Evolutionary conservation across 2,888 invertebrate genomes (phyloP).

Genomic region (Strigamia maritima): DNA sequence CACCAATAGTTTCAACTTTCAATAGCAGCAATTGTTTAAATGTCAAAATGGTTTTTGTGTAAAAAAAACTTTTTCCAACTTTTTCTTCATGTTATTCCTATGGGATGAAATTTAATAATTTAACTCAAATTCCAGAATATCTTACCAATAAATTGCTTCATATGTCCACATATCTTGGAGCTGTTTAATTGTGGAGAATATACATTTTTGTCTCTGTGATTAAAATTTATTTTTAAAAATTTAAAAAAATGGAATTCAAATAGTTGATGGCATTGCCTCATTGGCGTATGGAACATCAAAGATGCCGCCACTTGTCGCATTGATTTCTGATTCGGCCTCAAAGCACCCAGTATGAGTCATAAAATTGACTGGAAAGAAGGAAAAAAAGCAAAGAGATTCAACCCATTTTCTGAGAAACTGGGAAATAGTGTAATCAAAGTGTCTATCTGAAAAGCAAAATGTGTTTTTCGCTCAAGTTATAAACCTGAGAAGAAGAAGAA

Average conservation of each 20-base stretch:
- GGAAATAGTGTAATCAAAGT: not conserved
- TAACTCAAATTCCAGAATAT: too few relatives aligned
- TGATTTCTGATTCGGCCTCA: constrained; percentile 3
- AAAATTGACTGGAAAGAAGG: not conserved
- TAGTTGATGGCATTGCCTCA: not conserved
- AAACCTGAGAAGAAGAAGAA: not conserved
- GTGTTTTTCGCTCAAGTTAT: not conserved
- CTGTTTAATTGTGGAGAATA: too few relatives aligned
- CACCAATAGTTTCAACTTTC: too few relatives aligned
- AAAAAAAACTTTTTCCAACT: too few relatives aligned
- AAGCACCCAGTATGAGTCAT: not conserved
- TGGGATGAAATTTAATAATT: too few relatives aligned
- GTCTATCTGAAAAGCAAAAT: not conserved
- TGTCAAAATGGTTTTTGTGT: too few relatives aligned
- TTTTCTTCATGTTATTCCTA: too few relatives aligned
- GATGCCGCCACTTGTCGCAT: not conserved
- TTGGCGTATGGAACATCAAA: not conserved
- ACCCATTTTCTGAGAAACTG: not conserved
- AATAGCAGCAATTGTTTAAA: too few relatives aligned
- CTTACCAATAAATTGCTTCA: too few relatives aligned
- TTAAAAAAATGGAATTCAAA: not conserved
- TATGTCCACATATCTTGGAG: too few relatives aligned
- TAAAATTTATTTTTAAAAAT: too few relatives aligned
- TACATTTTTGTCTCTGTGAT: too few relatives aligned
- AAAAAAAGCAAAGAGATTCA: not conserved